Conservation (phyloP, 2,888 invertebrate genomes). For the Polydrusus pterygomalis region DNA sequence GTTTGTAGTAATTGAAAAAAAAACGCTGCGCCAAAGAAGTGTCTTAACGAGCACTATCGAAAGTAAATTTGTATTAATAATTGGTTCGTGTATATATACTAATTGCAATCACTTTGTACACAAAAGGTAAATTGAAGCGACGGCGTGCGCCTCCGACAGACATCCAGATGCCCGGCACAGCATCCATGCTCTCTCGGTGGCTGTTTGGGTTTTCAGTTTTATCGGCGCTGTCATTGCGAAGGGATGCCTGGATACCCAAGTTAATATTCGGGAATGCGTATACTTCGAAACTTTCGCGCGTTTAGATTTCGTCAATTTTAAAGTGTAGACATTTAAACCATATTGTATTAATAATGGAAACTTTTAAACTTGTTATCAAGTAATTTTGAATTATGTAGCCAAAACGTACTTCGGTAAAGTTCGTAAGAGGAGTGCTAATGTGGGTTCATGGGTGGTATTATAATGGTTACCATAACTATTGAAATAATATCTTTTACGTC, state of each 20-base stretch:
- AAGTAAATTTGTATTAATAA: conserved; percentile 10
- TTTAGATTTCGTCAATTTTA: background rate
- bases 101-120: conserved; percentile 32
- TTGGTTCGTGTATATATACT: conserved; percentile 17
- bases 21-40: background rate
- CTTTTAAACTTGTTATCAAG: background rate
- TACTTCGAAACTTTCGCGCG: background rate
- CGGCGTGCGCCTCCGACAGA: conserved; percentile 35
- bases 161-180: conserved; percentile 14
- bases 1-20: background rate
- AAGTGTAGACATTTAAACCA: background rate
- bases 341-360: background rate
- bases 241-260: background rate
- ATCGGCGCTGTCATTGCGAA: conserved; percentile 15
- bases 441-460: too few species aligned
- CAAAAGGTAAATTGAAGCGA: conserved; percentile 23
- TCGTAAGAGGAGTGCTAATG: too few species aligned
- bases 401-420: too few species aligned
- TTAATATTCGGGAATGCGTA: background rate
- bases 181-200: conserved; percentile 26
- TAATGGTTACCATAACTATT: too few species aligned
- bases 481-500: too few species aligned
- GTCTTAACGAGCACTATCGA: background rate
- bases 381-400: too few species aligned
- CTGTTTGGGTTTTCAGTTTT: conserved; percentile 41